Evolutionary conservation across 2,113 vertebrate genomes (phyloP).

Genomic region (Rhombomys opimus): DNA sequence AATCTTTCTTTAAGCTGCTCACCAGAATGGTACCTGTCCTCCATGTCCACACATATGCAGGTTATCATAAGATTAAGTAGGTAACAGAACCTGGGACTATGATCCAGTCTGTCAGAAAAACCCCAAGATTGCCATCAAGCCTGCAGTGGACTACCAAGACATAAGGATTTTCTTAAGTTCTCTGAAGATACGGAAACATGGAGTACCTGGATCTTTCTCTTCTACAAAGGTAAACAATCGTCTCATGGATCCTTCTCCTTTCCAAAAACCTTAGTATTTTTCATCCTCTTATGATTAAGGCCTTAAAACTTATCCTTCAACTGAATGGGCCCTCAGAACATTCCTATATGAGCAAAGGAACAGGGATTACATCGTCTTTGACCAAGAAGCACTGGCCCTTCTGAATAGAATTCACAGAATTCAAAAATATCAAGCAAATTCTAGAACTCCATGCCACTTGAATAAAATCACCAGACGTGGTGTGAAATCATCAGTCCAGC

Average conservation of each 20-base stretch:
- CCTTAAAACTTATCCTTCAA: neutral
- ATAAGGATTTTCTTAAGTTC: neutral
- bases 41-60: neutral
- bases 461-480: neutral
- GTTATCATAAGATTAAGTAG: neutral
- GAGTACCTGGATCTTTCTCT: neutral
- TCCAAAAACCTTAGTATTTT: neutral
- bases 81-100: neutral
- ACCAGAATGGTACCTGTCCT: neutral
- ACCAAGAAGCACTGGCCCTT: neutral
- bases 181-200: neutral
- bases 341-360: rapidly evolving
- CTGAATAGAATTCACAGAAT: neutral
- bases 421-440: neutral
- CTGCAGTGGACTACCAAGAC: neutral
- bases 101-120: neutral
- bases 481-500: neutral
- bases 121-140: rapidly evolving
- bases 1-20: neutral
- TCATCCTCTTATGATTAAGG: neutral
- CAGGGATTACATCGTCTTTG: neutral
- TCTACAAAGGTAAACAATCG: neutral
- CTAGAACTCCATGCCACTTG: neutral
- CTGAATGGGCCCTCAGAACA: neutral
- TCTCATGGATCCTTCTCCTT: neutral